Evolutionary conservation across 2,113 vertebrate genomes (phyloP).

Genomic region (zebrafish (Danio rerio)): DNA sequence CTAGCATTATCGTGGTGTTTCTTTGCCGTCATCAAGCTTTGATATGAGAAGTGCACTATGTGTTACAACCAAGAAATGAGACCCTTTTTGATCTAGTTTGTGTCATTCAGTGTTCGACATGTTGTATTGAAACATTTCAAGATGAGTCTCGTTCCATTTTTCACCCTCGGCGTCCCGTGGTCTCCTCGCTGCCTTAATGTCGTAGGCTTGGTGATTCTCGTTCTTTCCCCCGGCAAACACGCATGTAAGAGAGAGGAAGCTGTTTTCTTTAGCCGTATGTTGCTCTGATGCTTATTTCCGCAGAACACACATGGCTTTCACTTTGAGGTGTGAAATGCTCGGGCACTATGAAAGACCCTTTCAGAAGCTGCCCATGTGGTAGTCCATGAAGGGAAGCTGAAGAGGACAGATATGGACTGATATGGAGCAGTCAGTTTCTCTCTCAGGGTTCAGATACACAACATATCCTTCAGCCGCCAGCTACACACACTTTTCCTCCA

Average conservation of each 20-base stretch:
- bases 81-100: conserved; percentile 62
- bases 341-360: conserved; percentile 30
- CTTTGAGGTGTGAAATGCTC: conserved; percentile 43
- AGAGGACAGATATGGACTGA: conserved; percentile 59
- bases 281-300: conserved; percentile 20
- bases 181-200: conserved; percentile 79
- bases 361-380: conserved; percentile 18
- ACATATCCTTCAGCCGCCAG: conserved; percentile 74
- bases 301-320: conserved; percentile 39
- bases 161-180: conserved; percentile 1
- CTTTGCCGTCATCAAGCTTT: conserved; percentile 65
- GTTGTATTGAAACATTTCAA: conserved; percentile 82
- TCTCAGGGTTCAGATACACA: conserved; percentile 78
- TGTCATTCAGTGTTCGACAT: conserved; percentile 78
- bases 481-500: conserved; percentile 15
- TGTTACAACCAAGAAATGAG: conserved; percentile 57
- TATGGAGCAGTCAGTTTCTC: conserved; percentile 76
- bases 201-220: conserved; percentile 65
- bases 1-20: conserved; percentile 73
- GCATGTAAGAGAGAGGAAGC: conserved; percentile 40
- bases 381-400: conserved; percentile 16
- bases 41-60: conserved; percentile 75
- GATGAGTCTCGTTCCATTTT: background rate
- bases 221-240: conserved; percentile 25
- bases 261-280: conserved; percentile 37